Percentiles rank a stretch among this genome's conserved stretches.
Evolutionary conservation across 2,797 vertebrate genomes (phyloP).

Genomic region (Argentina silus): DNA sequence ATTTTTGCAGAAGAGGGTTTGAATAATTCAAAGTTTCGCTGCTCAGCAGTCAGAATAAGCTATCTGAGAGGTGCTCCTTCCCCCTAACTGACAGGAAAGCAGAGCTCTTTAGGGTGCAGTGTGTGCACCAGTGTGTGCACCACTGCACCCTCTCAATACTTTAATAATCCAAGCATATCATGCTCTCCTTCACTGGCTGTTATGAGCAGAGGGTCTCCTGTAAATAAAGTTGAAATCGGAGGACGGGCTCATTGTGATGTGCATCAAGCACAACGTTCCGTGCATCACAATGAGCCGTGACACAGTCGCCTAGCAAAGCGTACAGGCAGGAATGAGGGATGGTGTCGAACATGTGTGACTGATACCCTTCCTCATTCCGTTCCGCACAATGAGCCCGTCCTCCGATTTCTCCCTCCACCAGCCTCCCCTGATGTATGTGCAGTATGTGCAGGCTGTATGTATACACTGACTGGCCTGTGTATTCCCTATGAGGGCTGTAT

Average conservation of each 20-base stretch:
- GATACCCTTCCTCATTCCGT: too few species aligned
- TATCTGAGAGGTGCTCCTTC: background rate
- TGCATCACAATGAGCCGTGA: too few species aligned
- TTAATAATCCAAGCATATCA: background rate
- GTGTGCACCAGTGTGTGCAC: background rate
- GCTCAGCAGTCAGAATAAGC: background rate
- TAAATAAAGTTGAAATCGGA: background rate
- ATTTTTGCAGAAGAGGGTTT: background rate
- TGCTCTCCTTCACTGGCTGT: background rate
- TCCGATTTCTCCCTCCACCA: too few species aligned
- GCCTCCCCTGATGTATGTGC: too few species aligned
- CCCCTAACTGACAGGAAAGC: background rate
- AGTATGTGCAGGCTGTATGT: background rate
- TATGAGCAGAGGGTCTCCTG: background rate
- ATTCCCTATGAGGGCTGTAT: too few species aligned
- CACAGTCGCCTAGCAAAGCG: too few species aligned
- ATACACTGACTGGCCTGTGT: too few species aligned
- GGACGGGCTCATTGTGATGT: too few species aligned
- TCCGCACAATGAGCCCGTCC: too few species aligned
- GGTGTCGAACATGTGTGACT: too few species aligned
- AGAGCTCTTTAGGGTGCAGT: background rate
- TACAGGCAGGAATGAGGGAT: too few species aligned
- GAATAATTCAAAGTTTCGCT: background rate
- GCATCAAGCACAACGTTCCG: too few species aligned
- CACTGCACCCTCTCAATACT: background rate